Percentiles rank a stretch among this genome's conserved stretches.
phyloP scores from a whole-genome alignment of 2,113 vertebrate species.

The Spheniscus mendiculus region DNA sequence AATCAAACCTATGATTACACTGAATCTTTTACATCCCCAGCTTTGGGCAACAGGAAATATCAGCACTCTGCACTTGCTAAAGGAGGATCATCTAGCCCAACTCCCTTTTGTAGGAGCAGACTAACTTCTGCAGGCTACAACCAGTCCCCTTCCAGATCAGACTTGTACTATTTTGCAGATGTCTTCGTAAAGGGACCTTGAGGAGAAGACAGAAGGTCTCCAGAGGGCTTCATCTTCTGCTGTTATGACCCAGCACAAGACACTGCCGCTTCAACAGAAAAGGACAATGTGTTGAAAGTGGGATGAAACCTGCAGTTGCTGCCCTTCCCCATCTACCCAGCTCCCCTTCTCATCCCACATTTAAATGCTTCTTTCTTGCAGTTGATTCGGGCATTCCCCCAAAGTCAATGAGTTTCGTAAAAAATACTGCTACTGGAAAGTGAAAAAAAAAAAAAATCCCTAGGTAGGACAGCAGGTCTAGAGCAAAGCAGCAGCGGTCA shows the following conservation, averaged over 20 bases:
- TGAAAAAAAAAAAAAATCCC: neutral
- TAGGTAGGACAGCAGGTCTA: neutral
- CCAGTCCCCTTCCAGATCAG: neutral
- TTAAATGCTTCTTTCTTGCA: neutral
- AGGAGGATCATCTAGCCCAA: neutral
- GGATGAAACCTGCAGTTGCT: neutral
- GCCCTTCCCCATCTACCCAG: neutral
- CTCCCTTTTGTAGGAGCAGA: neutral
- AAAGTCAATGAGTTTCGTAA: rapidly evolving
- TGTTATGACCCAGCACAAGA: neutral
- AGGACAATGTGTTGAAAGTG: neutral
- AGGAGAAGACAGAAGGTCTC: neutral
- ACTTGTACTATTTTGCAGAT: rapidly evolving
- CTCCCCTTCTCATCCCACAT: neutral
- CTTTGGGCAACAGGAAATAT: neutral
- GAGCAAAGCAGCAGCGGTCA: neutral
- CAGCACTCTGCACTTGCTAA: rapidly evolving
- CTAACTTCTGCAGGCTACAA: neutral
- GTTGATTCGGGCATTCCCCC: neutral
- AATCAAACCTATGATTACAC: neutral
- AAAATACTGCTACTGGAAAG: neutral
- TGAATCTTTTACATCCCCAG: neutral
- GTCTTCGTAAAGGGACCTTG: neutral
- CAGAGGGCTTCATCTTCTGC: neutral
- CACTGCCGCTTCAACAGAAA: neutral